phyloP scores from a whole-genome alignment of 1,140 invertebrate species.

The Ceratina japonica region DNA sequence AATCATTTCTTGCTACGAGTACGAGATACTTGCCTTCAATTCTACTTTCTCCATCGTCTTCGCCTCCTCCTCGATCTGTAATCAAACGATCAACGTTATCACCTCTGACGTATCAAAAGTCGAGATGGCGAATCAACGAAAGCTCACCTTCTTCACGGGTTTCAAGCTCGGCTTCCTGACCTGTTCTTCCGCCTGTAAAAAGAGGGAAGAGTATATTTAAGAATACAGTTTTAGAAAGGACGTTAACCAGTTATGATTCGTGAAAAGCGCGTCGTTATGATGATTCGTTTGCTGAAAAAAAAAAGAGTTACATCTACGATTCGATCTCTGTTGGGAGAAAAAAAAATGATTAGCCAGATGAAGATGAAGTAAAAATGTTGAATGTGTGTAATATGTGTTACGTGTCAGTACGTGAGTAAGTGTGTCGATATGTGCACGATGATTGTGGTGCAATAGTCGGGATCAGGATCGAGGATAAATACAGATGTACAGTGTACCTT shows the following conservation, averaged over 20 bases:
- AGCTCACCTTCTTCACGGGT: conserved; percentile 64
- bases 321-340: neutral
- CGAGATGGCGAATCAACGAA: neutral
- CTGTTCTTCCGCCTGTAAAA: conserved; percentile 62
- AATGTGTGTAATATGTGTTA: neutral
- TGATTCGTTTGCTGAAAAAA: conserved; percentile 24
- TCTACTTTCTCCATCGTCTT: conserved; percentile 72
- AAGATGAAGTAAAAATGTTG: conserved; percentile 1
- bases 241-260: neutral
- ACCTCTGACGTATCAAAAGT: neutral
- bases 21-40: conserved; percentile 69
- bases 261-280: neutral
- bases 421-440: neutral
- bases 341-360: neutral
- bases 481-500: conserved; percentile 66
- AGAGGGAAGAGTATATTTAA: neutral
- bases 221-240: neutral
- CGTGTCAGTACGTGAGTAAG: neutral
- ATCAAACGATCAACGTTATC: neutral
- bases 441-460: neutral
- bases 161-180: conserved; percentile 67
- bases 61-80: conserved; percentile 65
- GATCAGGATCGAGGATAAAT: neutral
- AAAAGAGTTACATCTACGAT: neutral
- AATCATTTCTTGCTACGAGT: neutral